Evolutionary conservation across 2,797 vertebrate genomes (phyloP).

Genomic region (Margarornis squamiger): DNA sequence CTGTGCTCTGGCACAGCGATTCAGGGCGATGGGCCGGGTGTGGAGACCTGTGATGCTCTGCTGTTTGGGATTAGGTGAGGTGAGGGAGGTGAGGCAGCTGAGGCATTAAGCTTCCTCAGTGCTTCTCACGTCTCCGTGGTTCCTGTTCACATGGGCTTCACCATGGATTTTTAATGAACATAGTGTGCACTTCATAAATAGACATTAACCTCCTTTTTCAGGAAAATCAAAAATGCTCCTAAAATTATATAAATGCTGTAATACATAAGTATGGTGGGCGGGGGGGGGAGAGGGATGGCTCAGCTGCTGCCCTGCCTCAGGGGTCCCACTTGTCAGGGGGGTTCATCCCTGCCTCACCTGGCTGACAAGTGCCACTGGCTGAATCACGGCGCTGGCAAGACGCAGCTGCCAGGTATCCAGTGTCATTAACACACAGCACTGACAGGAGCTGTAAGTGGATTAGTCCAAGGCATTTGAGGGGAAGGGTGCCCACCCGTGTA

Average conservation of each 20-base stretch:
- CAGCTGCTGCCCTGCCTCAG: neutral
- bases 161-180: neutral
- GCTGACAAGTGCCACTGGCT: neutral
- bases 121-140: rapidly evolving
- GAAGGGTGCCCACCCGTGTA: neutral
- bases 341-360: neutral
- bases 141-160: neutral
- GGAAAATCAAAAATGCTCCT: neutral
- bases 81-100: neutral
- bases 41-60: rapidly evolving
- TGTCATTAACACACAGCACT: rapidly evolving
- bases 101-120: neutral
- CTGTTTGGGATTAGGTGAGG: neutral
- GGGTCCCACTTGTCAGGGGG: neutral
- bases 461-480: neutral
- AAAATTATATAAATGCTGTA: neutral
- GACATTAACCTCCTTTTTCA: neutral
- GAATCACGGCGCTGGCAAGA: neutral
- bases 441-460: neutral
- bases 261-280: rapidly evolving
- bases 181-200: neutral
- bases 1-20: neutral
- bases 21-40: rapidly evolving
- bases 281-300: neutral
- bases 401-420: rapidly evolving